phyloP scores from a whole-genome alignment of 2,888 invertebrate genomes.

The Pammene aurita region DNA sequence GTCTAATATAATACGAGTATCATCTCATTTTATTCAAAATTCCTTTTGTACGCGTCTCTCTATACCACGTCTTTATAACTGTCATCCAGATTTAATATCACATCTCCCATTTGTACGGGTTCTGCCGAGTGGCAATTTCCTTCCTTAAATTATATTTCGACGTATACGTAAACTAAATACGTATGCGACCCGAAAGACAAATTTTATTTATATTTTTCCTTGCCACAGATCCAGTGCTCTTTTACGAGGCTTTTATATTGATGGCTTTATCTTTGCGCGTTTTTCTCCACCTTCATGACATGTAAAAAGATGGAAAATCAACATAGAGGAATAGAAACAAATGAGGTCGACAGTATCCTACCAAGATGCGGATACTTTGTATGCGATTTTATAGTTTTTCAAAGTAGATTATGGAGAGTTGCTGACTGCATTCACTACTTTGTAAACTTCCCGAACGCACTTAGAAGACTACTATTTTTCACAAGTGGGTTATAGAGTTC shows the following conservation, averaged over 20 bases:
- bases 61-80: constrained; percentile 75
- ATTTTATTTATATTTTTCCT: constrained; percentile 73
- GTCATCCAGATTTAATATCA: constrained; percentile 81
- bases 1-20: constrained; percentile 53
- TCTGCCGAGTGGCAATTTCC: constrained; percentile 76
- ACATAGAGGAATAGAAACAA: constrained; percentile 9
- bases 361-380: constrained; percentile 12
- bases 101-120: constrained; percentile 75
- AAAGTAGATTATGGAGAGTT: constrained; percentile 29
- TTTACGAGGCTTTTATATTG: constrained; percentile 68
- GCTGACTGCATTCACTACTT: constrained; percentile 29
- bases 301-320: constrained; percentile 45
- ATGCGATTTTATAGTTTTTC: constrained; percentile 30
- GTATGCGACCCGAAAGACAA: constrained; percentile 75
- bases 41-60: constrained; percentile 56
- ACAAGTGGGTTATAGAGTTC: constrained; percentile 12
- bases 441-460: constrained; percentile 21
- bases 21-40: constrained; percentile 62
- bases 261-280: constrained; percentile 57
- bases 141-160: constrained; percentile 79
- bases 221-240: constrained; percentile 50
- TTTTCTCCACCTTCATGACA: constrained; percentile 45
- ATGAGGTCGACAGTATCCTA: no score
- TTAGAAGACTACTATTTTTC: constrained; percentile 7
- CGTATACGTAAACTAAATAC: constrained; percentile 77